These are phyloP conservation scores for Phycodurus eques DNA, from an alignment of 2,113 vertebrate genomes.

Conservation along the genomic window DNA sequence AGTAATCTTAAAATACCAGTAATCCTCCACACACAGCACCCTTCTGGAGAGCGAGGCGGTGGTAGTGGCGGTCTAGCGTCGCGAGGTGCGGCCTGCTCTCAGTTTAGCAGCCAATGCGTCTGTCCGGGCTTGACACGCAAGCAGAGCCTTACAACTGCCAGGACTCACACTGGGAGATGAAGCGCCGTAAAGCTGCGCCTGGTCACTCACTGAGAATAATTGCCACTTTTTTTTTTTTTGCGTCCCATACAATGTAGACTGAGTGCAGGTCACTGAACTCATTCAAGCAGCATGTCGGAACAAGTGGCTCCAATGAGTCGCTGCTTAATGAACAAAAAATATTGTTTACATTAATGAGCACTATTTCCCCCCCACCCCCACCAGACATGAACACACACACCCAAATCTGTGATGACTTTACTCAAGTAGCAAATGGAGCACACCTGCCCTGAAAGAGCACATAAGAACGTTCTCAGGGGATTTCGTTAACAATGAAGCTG, in stretches of 20 bases:
- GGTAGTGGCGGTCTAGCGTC: constrained; percentile 10
- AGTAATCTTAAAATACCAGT: constrained; percentile 73
- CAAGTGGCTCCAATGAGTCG: constrained; percentile 20
- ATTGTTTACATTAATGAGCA: constrained; percentile 6
- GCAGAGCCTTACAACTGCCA: constrained; percentile 58
- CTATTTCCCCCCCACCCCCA: background rate
- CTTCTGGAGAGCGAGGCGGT: constrained; percentile 47
- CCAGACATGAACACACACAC: constrained; percentile 9
- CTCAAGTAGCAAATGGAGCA: background rate
- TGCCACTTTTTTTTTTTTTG: constrained; percentile 30
- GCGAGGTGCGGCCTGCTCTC: constrained; percentile 56
- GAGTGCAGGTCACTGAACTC: constrained; percentile 56
- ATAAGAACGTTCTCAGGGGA: constrained; percentile 20
- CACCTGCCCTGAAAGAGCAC: constrained; percentile 19
- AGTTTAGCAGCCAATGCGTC: constrained; percentile 63
- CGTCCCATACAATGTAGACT: constrained; percentile 27
- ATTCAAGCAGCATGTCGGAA: constrained; percentile 37
- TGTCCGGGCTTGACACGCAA: constrained; percentile 61
- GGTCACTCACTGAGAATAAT: constrained; percentile 56
- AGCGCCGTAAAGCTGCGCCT: constrained; percentile 48
- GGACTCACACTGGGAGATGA: constrained; percentile 58
- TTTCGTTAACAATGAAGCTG: constrained; percentile 35
- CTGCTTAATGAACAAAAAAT: background rate
- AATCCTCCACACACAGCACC: constrained; percentile 59
- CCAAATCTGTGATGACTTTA: background rate